Percentiles rank a stretch among this genome's conserved stretches.
Conservation (phyloP, 2,888 invertebrate species). For the Dryobotodes eremita region DNA sequence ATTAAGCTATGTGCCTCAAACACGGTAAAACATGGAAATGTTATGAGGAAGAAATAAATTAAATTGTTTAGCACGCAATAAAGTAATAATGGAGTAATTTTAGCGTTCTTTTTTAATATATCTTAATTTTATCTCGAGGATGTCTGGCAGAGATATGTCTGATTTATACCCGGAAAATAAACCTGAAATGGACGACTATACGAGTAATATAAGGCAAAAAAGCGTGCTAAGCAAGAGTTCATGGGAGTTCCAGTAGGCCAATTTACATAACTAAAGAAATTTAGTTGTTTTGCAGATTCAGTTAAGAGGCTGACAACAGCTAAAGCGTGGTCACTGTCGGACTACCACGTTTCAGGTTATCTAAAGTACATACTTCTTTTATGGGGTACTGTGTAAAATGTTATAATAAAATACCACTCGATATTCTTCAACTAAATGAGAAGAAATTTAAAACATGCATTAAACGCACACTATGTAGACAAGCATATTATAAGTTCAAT, state of each 20-base stretch:
- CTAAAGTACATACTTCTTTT: too few species aligned
- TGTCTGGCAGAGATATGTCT: not conserved
- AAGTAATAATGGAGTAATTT: not conserved
- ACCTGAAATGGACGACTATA: not conserved
- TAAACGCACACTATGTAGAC: too few species aligned
- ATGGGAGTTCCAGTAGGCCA: not conserved
- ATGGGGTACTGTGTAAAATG: too few species aligned
- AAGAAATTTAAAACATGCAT: too few species aligned
- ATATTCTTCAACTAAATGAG: too few species aligned
- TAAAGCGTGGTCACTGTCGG: too few species aligned
- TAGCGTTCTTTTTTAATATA: not conserved
- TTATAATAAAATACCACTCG: too few species aligned
- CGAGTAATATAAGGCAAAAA: not conserved
- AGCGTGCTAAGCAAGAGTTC: not conserved
- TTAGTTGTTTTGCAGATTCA: too few species aligned
- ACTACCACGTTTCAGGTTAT: too few species aligned
- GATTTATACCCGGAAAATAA: not conserved
- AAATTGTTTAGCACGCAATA: constrained; percentile 19
- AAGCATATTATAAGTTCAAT: too few species aligned
- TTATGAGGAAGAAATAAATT: constrained; percentile 31
- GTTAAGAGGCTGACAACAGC: too few species aligned
- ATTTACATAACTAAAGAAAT: not conserved
- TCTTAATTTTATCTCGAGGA: constrained; percentile 4
- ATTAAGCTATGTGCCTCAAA: constrained; percentile 10
- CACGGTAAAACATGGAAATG: constrained; percentile 10